A percentile compares a stretch with the other conserved stretches of the same genome.
Evolutionary conservation across 2,797 vertebrate species (phyloP).

Genomic region (Sphenodon punctatus): DNA sequence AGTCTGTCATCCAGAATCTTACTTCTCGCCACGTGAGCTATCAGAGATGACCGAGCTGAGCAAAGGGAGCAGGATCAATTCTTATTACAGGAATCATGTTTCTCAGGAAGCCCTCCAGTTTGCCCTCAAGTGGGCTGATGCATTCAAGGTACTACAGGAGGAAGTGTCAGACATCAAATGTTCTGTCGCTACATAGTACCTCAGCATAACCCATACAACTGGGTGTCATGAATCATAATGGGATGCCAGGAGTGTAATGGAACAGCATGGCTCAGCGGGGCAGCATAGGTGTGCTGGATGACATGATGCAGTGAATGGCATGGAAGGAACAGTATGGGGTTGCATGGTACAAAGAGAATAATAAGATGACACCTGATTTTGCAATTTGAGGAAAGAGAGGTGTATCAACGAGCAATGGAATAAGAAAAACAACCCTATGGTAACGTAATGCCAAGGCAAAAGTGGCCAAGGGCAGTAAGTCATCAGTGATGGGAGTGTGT

Average conservation of each 20-base stretch:
- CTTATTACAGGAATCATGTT: not conserved
- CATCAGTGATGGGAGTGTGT: too few species aligned
- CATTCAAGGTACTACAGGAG: not conserved
- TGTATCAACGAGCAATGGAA: not conserved
- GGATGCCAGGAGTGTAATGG: not conserved
- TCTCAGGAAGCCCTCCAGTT: not conserved
- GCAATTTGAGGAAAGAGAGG: not conserved
- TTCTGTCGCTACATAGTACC: accelerated
- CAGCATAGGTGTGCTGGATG: not conserved
- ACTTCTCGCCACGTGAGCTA: accelerated
- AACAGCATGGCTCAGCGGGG: not conserved
- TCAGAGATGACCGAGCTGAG: not conserved
- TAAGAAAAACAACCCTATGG: not conserved
- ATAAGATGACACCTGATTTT: not conserved
- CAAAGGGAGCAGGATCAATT: not conserved
- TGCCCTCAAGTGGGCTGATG: not conserved
- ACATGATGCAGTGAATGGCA: not conserved
- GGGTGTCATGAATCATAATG: not conserved
- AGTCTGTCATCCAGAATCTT: not conserved
- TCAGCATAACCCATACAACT: not conserved
- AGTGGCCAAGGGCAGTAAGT: too few species aligned
- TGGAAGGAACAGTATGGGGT: accelerated
- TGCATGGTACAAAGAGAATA: not conserved
- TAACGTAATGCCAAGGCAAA: accelerated
- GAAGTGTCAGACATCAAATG: not conserved